Conservation (phyloP, 2,888 invertebrate species). For the Tribolium freemani region DNA sequence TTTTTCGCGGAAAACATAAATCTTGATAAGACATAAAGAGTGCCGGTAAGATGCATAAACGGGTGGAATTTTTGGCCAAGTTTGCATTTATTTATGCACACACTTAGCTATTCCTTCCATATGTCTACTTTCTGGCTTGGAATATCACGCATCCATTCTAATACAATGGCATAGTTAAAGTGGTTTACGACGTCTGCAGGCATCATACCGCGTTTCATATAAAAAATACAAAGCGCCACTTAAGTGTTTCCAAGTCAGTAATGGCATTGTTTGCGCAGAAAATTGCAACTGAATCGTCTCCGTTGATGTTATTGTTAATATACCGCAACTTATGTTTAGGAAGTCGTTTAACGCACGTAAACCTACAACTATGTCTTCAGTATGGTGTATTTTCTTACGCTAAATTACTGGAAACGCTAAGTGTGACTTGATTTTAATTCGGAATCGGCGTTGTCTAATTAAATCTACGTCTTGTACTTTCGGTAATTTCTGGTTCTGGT, state of each 20-base stretch:
- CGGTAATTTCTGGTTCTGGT: slow-evolving; percentile 20
- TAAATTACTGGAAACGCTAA: slow-evolving; percentile 8
- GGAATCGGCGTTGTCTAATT: slow-evolving; percentile 14
- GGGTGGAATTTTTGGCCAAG: slow-evolving; percentile 2
- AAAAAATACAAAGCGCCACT: slow-evolving; percentile 31
- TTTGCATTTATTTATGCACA: slow-evolving; percentile 30
- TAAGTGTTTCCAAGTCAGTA: slow-evolving; percentile 8
- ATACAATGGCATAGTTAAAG: slow-evolving; percentile 38
- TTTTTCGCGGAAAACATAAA: background rate
- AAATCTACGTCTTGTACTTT: slow-evolving; percentile 12
- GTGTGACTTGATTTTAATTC: background rate
- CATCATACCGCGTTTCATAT: slow-evolving; percentile 13
- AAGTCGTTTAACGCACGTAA: background rate
- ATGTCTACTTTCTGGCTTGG: slow-evolving; percentile 9
- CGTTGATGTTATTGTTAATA: slow-evolving; percentile 13
- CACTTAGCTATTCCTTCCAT: slow-evolving; percentile 4
- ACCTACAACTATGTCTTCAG: background rate
- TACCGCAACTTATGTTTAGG: slow-evolving; percentile 5
- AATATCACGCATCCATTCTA: slow-evolving; percentile 31
- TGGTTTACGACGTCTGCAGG: slow-evolving; percentile 33
- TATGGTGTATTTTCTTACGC: slow-evolving; percentile 3
- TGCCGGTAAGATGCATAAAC: background rate
- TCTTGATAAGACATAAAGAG: background rate
- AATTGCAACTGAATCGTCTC: slow-evolving; percentile 8
- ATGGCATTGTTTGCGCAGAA: slow-evolving; percentile 20